These are phyloP conservation scores for Procambarus clarkii DNA, from an alignment of 1,140 invertebrate species.

Conservation along the genomic window DNA sequence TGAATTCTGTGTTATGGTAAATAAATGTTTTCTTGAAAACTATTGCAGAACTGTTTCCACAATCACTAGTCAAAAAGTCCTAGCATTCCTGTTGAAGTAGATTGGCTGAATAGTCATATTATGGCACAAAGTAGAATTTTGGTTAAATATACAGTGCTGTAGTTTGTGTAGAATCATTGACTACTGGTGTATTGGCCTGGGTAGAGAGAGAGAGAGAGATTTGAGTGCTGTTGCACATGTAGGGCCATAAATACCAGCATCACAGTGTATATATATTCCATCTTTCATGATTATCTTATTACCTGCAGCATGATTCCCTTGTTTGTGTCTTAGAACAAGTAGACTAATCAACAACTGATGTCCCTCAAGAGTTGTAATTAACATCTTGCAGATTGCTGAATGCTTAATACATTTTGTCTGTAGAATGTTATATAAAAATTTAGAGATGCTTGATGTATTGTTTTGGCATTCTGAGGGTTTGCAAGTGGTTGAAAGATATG, in stretches of 20 bases:
- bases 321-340: conserved; percentile 29
- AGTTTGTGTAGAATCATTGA: conserved; percentile 36
- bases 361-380: conserved; percentile 24
- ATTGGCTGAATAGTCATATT: neutral
- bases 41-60: conserved; percentile 40
- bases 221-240: conserved; percentile 18
- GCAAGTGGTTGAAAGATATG: neutral
- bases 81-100: conserved; percentile 52
- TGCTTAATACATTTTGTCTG: conserved; percentile 10
- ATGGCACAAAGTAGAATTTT: conserved; percentile 28
- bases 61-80: conserved; percentile 43
- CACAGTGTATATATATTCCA: neutral
- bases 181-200: conserved; percentile 27
- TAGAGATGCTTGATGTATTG: neutral
- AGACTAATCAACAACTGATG: conserved; percentile 19
- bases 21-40: neutral
- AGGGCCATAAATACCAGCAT: neutral
- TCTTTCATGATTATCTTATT: neutral
- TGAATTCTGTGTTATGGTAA: neutral
- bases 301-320: conserved; percentile 1
- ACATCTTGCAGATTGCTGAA: conserved; percentile 14
- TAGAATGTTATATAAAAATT: neutral
- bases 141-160: neutral
- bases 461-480: neutral
- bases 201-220: conserved; percentile 9